Percentiles rank a stretch among this genome's conserved stretches.
phyloP scores from a whole-genome alignment of 2,797 vertebrate species.

The Aldrovandia affinis region DNA sequence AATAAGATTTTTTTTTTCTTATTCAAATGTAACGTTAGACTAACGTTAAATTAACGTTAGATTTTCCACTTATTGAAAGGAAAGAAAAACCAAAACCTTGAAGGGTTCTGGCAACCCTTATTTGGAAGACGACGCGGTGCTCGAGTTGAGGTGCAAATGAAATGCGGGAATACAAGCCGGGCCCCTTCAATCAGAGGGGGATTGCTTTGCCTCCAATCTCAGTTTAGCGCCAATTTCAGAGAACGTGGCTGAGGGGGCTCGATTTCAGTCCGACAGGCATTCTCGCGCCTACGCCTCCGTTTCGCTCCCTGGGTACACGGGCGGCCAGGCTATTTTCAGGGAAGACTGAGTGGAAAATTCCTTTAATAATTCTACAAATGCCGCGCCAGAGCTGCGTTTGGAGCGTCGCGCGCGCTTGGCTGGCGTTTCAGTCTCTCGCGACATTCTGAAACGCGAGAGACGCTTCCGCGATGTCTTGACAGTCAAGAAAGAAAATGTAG shows the following conservation, averaged over 20 bases:
- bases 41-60: no score
- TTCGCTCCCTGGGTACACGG: neutral
- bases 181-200: neutral
- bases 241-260: neutral
- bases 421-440: no score
- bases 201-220: neutral
- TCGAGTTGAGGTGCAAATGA: neutral
- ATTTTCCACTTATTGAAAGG: no score
- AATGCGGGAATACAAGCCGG: neutral
- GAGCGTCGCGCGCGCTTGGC: neutral
- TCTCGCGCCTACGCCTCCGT: neutral
- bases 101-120: neutral
- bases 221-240: neutral
- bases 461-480: no score
- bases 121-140: neutral
- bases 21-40: no score
- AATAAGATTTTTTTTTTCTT: no score
- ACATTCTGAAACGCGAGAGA: no score
- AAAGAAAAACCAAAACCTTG: neutral
- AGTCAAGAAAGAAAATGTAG: no score
- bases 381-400: neutral
- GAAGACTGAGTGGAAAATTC: neutral
- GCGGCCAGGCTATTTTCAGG: neutral
- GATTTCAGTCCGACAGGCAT: neutral
- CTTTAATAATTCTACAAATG: conserved; percentile 1